These are phyloP conservation scores for Ceyx erithaca DNA, from an alignment of 2,797 vertebrate genomes.

Conservation along the genomic window DNA sequence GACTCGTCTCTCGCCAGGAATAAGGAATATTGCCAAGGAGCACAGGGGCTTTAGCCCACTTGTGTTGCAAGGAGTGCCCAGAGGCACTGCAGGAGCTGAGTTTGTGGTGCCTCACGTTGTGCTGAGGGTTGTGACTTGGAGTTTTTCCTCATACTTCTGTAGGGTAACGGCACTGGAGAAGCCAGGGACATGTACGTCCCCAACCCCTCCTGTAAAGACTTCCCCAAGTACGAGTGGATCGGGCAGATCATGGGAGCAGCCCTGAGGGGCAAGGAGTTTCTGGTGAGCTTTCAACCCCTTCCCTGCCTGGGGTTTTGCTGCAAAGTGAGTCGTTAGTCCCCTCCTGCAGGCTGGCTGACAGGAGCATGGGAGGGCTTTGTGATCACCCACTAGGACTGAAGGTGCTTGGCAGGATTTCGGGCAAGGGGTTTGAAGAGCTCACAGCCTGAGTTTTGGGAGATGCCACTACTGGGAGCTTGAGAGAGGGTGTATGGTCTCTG, in stretches of 20 bases:
- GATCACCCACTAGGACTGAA: neutral
- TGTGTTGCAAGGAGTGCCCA: neutral
- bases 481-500: neutral
- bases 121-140: neutral
- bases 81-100: neutral
- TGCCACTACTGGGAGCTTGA: neutral
- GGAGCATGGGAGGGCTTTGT: neutral
- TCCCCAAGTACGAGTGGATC: constrained; percentile 94
- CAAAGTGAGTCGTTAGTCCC: neutral
- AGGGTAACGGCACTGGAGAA: constrained; percentile 91
- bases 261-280: constrained; percentile 94
- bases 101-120: neutral
- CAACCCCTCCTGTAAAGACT: constrained; percentile 95
- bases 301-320: fast-evolving
- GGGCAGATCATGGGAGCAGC: constrained; percentile 98
- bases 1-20: neutral
- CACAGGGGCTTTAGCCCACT: neutral
- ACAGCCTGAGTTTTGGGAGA: neutral
- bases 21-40: neutral
- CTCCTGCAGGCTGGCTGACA: neutral
- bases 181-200: constrained; percentile 97
- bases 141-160: neutral
- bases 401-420: neutral
- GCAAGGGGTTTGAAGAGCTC: neutral
- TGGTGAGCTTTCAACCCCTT: constrained; percentile 78